Evolutionary conservation across 2,888 invertebrate genomes (phyloP).

Genomic region (Caenorhabditis drosophilae): DNA sequence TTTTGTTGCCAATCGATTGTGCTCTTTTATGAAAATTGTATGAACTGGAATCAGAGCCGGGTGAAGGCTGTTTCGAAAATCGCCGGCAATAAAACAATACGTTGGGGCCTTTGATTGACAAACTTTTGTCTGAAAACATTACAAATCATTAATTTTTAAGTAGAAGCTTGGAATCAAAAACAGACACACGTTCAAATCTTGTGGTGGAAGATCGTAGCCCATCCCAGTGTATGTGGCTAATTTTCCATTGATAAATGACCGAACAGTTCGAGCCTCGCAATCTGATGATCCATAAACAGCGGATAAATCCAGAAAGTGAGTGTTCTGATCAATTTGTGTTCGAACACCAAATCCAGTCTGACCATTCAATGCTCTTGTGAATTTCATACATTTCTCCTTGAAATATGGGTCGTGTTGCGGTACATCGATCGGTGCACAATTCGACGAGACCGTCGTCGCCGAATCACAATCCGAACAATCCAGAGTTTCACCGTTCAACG

Average conservation of each 20-base stretch:
- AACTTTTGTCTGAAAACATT: constrained; percentile 29
- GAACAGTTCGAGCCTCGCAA: constrained; percentile 80
- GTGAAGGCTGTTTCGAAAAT: constrained; percentile 54
- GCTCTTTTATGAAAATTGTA: constrained; percentile 55
- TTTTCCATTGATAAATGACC: constrained; percentile 74
- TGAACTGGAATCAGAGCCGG: constrained; percentile 38
- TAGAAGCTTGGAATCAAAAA: too few relatives aligned
- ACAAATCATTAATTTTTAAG: too few relatives aligned
- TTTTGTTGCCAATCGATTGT: constrained; percentile 55
- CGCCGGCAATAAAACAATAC: constrained; percentile 51
- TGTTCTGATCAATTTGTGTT: constrained; percentile 74
- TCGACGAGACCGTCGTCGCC: constrained; percentile 81
- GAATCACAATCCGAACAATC: constrained; percentile 79
- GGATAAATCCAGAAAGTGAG: constrained; percentile 80
- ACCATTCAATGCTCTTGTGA: constrained; percentile 89
- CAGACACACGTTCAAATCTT: constrained; percentile 22
- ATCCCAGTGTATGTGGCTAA: constrained; percentile 26
- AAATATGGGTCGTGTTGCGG: constrained; percentile 43
- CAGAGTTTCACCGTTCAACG: constrained; percentile 46
- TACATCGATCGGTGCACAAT: constrained; percentile 89
- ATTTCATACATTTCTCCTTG: constrained; percentile 79
- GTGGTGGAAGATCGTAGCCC: constrained; percentile 46
- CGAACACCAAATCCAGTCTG: constrained; percentile 78
- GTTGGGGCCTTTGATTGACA: constrained; percentile 48
- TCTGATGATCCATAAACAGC: constrained; percentile 88